These are phyloP conservation scores for Hippopotamyrus pictus DNA, from an alignment of 2,797 vertebrate genomes.

Conservation along the genomic window DNA sequence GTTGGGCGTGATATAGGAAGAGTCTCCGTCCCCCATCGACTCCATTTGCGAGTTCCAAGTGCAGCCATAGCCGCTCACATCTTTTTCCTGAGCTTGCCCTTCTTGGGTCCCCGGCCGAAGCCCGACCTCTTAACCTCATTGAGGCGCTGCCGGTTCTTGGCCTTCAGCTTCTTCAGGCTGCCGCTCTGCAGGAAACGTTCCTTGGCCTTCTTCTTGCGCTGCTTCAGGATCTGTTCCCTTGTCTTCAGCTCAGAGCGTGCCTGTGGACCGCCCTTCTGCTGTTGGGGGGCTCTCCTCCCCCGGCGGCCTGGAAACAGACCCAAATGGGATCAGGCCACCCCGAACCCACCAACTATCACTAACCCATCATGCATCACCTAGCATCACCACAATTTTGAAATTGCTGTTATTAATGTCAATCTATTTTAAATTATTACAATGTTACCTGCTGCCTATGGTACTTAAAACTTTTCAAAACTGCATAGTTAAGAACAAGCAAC, in stretches of 20 bases:
- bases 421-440: not conserved
- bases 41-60: not conserved
- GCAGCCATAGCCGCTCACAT: conserved; percentile 50
- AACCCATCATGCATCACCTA: not conserved
- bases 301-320: conserved; percentile 22
- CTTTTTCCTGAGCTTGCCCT: conserved; percentile 78
- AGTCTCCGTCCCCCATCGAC: not conserved
- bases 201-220: conserved; percentile 72
- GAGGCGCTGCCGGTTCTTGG: conserved; percentile 58
- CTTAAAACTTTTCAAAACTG: not conserved
- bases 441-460: not conserved
- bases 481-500: not conserved
- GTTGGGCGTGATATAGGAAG: not conserved
- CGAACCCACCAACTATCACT: not conserved
- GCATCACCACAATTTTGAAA: not conserved
- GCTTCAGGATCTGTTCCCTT: conserved; percentile 84
- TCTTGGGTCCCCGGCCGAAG: conserved; percentile 73
- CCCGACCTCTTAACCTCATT: conserved; percentile 74
- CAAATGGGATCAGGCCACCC: not conserved
- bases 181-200: conserved; percentile 82
- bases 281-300: conserved; percentile 34
- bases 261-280: conserved; percentile 32
- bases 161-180: conserved; percentile 69
- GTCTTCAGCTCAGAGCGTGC: conserved; percentile 76
- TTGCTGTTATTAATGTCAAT: not conserved